Conservation (phyloP, 2,113 vertebrate genomes). For the Pipra filicauda region DNA sequence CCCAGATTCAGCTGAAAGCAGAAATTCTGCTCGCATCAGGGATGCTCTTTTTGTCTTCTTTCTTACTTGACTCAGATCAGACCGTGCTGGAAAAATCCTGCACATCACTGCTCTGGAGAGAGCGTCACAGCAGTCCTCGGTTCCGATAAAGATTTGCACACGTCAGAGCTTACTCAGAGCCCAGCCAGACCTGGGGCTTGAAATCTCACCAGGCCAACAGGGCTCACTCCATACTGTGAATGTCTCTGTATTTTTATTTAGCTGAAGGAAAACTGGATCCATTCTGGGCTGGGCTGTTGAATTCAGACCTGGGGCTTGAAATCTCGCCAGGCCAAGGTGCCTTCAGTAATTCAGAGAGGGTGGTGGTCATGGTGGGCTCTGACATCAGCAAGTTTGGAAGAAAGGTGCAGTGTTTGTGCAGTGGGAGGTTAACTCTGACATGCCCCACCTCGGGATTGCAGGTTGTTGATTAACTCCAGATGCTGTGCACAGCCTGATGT, state of each 20-base stretch:
- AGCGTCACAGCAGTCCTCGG: background rate
- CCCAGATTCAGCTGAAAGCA: background rate
- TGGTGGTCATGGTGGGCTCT: background rate
- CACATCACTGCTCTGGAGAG: background rate
- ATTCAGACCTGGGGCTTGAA: no score
- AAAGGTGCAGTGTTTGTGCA: background rate
- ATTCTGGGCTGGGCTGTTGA: no score
- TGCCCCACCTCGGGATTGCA: background rate
- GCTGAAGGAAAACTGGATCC: no score
- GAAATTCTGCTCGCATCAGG: background rate
- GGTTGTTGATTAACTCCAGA: background rate
- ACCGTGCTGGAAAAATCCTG: background rate
- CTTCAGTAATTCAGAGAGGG: background rate
- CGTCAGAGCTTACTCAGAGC: background rate
- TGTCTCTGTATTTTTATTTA: no score
- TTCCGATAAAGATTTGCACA: background rate
- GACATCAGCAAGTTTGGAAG: background rate
- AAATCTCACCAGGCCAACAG: background rate
- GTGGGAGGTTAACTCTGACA: background rate
- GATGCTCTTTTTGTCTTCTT: background rate
- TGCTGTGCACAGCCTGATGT: background rate
- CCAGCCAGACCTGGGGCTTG: background rate
- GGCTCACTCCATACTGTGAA: no score
- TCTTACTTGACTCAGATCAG: background rate
- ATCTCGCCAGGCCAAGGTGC: background rate